Percentiles rank a stretch among this genome's conserved stretches.
Conservation (phyloP, 2,888 invertebrate genomes). For the Brenthis hecate region DNA sequence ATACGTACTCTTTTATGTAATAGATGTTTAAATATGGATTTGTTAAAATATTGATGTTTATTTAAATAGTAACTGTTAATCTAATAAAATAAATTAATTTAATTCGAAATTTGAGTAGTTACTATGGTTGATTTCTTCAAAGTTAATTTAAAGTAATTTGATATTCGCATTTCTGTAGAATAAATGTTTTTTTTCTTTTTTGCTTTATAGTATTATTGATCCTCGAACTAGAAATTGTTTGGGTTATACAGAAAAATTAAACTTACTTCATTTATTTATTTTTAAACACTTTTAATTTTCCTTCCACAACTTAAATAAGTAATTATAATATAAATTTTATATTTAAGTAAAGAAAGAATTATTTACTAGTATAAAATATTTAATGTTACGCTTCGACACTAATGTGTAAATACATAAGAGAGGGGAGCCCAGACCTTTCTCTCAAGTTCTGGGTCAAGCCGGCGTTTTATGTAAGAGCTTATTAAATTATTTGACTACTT, state of each 20-base stretch:
- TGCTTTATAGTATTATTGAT: too few relatives aligned
- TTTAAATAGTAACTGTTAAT: not conserved
- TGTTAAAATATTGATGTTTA: not conserved
- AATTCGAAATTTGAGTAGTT: too few relatives aligned
- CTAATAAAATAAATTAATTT: too few relatives aligned
- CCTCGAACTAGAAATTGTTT: too few relatives aligned
- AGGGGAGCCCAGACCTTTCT: constrained; percentile 70
- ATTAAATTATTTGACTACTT: constrained; percentile 11
- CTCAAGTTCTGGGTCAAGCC: constrained; percentile 77
- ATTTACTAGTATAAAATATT: constrained; percentile 13
- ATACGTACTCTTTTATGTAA: constrained; percentile 63
- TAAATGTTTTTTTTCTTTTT: too few relatives aligned
- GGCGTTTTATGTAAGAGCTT: constrained; percentile 58
- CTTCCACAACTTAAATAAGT: not conserved
- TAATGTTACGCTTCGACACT: constrained; percentile 5
- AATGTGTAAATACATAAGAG: constrained; percentile 20
- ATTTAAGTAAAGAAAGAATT: constrained; percentile 1
- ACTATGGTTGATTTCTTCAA: too few relatives aligned
- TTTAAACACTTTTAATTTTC: not conserved
- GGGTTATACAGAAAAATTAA: not conserved
- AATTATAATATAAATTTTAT: not conserved
- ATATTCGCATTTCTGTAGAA: too few relatives aligned
- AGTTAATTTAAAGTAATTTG: too few relatives aligned
- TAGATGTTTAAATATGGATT: constrained; percentile 28
- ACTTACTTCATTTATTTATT: not conserved